phyloP scores from a whole-genome alignment of 1,140 invertebrate genomes.

The Procambarus clarkii region DNA sequence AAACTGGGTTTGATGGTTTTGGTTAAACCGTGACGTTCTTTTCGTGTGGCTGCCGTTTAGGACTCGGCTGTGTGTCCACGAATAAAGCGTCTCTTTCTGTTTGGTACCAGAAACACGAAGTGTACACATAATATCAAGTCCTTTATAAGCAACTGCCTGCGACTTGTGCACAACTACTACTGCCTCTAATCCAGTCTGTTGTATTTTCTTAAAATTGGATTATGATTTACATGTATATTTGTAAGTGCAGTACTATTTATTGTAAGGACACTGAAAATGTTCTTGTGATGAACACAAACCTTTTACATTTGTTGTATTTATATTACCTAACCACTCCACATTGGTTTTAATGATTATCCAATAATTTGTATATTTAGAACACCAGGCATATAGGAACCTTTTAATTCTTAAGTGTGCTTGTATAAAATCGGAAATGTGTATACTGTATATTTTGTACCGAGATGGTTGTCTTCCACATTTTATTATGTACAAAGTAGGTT shows the following conservation, averaged over 20 bases:
- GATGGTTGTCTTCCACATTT: constrained; percentile 56
- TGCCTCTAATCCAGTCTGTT: neutral
- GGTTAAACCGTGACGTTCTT: neutral
- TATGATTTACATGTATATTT: no score
- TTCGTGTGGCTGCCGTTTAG: constrained; percentile 22
- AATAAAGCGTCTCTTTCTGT: constrained; percentile 18
- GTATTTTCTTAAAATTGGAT: neutral
- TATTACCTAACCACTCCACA: neutral
- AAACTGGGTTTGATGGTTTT: neutral
- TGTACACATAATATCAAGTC: neutral
- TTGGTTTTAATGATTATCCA: constrained; percentile 19
- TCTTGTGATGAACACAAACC: constrained; percentile 15
- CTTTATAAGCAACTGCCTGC: constrained; percentile 21
- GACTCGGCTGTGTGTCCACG: neutral
- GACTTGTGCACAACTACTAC: neutral
- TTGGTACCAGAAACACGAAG: constrained; percentile 21
- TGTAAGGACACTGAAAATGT: neutral
- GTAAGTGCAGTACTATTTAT: no score
- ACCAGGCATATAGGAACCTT: constrained; percentile 18
- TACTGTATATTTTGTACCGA: constrained; percentile 52
- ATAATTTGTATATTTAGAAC: constrained; percentile 52
- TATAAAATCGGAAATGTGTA: constrained; percentile 47
- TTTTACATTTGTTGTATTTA: no score
- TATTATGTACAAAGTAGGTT: constrained; percentile 66
- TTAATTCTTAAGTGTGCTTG: constrained; percentile 10